These are phyloP conservation scores for Ceyx melanurus DNA, from an alignment of 2,113 vertebrate genomes.

Conservation along the genomic window DNA sequence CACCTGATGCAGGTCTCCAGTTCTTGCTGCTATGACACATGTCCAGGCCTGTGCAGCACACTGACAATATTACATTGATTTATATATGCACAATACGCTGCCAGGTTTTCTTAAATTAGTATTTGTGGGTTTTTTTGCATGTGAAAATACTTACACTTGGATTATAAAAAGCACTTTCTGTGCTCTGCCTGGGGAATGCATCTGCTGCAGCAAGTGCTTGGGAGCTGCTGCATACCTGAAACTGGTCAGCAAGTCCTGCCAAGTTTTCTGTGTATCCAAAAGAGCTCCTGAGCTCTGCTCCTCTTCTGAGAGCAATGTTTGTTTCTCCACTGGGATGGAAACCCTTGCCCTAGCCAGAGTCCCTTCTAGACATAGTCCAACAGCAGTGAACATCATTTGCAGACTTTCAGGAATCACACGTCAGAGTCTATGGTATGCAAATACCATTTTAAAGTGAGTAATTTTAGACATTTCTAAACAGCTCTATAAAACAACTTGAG, in stretches of 20 bases:
- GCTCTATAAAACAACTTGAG: not conserved
- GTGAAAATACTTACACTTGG: not conserved
- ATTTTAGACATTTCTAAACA: not conserved
- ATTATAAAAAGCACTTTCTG: not conserved
- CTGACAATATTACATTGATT: not conserved
- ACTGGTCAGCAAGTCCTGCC: not conserved
- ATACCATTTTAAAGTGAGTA: not conserved
- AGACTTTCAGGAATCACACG: not conserved
- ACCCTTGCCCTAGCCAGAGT: not conserved
- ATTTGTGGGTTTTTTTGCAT: not conserved
- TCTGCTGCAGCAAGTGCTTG: not conserved
- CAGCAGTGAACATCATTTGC: not conserved
- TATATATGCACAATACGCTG: not conserved
- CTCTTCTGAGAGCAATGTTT: not conserved
- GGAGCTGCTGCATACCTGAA: not conserved
- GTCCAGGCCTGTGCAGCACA: not conserved
- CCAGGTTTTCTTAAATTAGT: not conserved
- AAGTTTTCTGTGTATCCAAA: not conserved
- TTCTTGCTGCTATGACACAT: not conserved
- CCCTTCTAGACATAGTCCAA: not conserved
- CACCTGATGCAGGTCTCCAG: not conserved
- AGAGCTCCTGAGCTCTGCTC: not conserved
- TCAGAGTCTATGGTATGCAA: not conserved
- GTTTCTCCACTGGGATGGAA: not conserved
- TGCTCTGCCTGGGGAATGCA: not conserved